Percentiles rank a stretch among this genome's conserved stretches.
These are phyloP conservation scores for Ennomos erosarius DNA, from an alignment of 2,888 invertebrate genomes.

Conservation along the genomic window DNA sequence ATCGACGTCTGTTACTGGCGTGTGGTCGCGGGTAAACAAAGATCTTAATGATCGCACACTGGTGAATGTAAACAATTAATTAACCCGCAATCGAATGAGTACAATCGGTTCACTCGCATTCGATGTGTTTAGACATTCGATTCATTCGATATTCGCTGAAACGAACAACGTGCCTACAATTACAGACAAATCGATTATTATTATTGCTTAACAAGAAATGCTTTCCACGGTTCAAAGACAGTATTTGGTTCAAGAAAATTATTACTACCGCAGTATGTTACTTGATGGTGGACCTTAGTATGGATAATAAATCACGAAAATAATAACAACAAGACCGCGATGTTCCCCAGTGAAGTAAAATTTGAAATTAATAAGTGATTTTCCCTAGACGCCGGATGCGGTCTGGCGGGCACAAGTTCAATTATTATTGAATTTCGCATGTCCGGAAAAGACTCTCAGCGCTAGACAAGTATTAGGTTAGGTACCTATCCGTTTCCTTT, in stretches of 20 bases:
- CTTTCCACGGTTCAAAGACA: slow-evolving; percentile 16
- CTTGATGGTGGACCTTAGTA: neutral
- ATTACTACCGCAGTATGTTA: neutral
- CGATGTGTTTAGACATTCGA: slow-evolving; percentile 54
- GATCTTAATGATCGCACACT: slow-evolving; percentile 75
- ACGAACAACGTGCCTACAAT: slow-evolving; percentile 57
- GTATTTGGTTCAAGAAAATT: neutral
- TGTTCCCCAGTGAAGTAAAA: slow-evolving; percentile 45
- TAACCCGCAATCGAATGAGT: slow-evolving; percentile 56
- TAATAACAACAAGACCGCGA: slow-evolving; percentile 16
- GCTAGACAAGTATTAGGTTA: slow-evolving; percentile 31
- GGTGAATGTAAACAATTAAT: slow-evolving; percentile 77
- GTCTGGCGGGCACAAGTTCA: slow-evolving; percentile 72
- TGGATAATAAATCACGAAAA: slow-evolving; percentile 14
- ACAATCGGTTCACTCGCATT: slow-evolving; percentile 74
- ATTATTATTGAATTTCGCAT: slow-evolving; percentile 81
- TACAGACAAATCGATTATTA: slow-evolving; percentile 52
- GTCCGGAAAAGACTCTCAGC: slow-evolving; percentile 47
- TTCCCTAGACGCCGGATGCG: slow-evolving; percentile 76
- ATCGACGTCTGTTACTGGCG: slow-evolving; percentile 71
- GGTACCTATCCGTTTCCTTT: slow-evolving; percentile 47
- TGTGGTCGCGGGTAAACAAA: slow-evolving; percentile 81
- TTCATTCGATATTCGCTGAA: slow-evolving; percentile 62
- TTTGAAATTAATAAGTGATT: slow-evolving; percentile 74
- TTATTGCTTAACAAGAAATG: slow-evolving; percentile 31